Conservation (phyloP, 1,140 invertebrate species). For the Halesus radiatus region DNA sequence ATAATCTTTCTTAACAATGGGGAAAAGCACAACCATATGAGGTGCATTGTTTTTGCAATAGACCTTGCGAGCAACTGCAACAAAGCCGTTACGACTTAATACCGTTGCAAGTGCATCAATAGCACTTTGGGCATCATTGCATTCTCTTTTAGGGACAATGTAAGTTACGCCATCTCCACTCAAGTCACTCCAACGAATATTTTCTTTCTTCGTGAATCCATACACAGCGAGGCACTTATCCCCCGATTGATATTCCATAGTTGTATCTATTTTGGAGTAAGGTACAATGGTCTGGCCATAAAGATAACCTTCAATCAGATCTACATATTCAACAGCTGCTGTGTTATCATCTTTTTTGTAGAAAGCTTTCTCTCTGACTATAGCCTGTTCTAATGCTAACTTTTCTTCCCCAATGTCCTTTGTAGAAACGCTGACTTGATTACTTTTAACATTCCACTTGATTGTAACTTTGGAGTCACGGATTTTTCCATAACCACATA, state of each 20-base stretch:
- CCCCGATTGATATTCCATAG: slow-evolving; percentile 65
- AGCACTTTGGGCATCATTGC: slow-evolving; percentile 65
- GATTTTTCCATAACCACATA: slow-evolving; percentile 63
- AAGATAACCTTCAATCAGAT: slow-evolving; percentile 63
- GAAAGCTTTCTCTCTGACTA: slow-evolving; percentile 60
- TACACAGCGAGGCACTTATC: slow-evolving; percentile 63
- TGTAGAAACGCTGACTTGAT: neutral
- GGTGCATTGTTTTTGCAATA: slow-evolving; percentile 65
- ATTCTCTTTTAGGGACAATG: slow-evolving; percentile 64
- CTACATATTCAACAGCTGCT: slow-evolving; percentile 55
- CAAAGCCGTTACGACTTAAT: slow-evolving; percentile 62
- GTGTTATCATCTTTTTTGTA: slow-evolving; percentile 63
- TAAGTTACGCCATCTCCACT: slow-evolving; percentile 65
- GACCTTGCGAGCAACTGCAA: slow-evolving; percentile 65
- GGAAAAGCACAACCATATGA: slow-evolving; percentile 66
- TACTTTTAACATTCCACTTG: slow-evolving; percentile 59
- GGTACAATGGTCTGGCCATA: slow-evolving; percentile 67
- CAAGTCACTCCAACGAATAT: slow-evolving; percentile 65
- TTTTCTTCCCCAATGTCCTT: slow-evolving; percentile 4
- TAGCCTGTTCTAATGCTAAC: slow-evolving; percentile 58
- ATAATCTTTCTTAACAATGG: slow-evolving; percentile 62
- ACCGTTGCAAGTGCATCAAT: slow-evolving; percentile 63
- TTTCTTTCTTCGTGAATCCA: slow-evolving; percentile 64
- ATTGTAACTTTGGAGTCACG: slow-evolving; percentile 63
- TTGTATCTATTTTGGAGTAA: slow-evolving; percentile 62